A percentile compares a stretch with the other conserved stretches of the same genome.
Conservation (phyloP, 2,113 vertebrate genomes). For the Heliornis fulica region DNA sequence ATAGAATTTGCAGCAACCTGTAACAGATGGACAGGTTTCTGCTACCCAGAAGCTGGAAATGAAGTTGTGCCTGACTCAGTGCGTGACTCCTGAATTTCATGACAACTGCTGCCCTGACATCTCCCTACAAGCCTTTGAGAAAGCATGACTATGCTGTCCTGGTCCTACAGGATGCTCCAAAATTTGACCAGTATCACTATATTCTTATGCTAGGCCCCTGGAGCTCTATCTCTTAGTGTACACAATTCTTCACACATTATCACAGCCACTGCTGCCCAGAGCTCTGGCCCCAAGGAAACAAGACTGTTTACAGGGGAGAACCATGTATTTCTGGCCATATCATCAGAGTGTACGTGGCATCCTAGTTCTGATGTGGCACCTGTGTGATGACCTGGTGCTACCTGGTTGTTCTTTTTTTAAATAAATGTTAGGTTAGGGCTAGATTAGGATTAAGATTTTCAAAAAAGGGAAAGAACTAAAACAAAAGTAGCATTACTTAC, state of each 20-base stretch:
- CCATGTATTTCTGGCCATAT: neutral
- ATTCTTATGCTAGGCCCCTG: neutral
- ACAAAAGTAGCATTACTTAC: neutral
- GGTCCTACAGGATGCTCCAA: neutral
- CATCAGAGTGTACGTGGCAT: neutral
- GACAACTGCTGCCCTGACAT: neutral
- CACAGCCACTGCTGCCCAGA: neutral
- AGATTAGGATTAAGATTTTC: neutral
- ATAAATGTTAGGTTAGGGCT: neutral
- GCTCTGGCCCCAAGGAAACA: neutral
- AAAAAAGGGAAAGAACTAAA: neutral
- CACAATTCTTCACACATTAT: neutral
- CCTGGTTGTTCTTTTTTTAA: neutral
- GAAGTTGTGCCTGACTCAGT: neutral
- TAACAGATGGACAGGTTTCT: neutral
- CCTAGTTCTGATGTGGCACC: neutral
- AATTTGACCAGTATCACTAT: neutral
- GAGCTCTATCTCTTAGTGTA: neutral
- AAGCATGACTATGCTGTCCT: neutral
- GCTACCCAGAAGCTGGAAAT: neutral
- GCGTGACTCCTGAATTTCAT: neutral
- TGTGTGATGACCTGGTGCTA: neutral
- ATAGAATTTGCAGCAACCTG: neutral
- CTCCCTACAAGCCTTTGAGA: accelerated
- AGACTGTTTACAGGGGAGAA: neutral